A percentile compares a stretch with the other conserved stretches of the same genome.
phyloP scores from a whole-genome alignment of 2,113 vertebrate species.

The Columbina picui region DNA sequence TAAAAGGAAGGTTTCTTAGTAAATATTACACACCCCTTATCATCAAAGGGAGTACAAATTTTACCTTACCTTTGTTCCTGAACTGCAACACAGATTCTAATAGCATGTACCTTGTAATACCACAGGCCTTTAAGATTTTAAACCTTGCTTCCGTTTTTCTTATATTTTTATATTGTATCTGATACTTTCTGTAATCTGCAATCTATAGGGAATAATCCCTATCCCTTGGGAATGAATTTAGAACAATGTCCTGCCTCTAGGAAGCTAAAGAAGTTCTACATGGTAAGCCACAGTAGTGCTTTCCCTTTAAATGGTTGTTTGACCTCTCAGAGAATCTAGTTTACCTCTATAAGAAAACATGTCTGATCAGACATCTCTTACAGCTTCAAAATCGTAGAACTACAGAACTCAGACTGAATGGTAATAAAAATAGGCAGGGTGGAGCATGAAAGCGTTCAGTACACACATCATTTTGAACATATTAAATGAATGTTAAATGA shows the following conservation, averaged over 20 bases:
- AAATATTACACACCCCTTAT: background rate
- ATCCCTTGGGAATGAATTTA: background rate
- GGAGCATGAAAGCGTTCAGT: background rate
- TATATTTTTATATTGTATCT: background rate
- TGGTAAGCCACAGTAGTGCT: background rate
- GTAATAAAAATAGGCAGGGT: background rate
- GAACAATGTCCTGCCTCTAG: background rate
- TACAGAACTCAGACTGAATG: accelerated
- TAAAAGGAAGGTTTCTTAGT: background rate
- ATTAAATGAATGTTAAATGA: background rate
- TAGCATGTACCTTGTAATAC: background rate
- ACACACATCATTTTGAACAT: background rate
- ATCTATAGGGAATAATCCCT: background rate
- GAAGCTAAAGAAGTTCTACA: background rate
- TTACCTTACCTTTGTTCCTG: background rate
- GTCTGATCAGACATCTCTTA: background rate
- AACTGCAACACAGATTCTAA: background rate
- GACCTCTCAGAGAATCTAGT: background rate
- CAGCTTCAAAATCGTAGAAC: accelerated
- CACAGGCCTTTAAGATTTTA: background rate
- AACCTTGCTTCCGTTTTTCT: background rate
- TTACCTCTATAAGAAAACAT: background rate
- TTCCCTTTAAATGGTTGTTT: background rate
- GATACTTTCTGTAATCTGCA: background rate
- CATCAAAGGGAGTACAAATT: background rate